A percentile compares a stretch with the other conserved stretches of the same genome.
Evolutionary conservation across 2,113 vertebrate genomes (phyloP).

Genomic region (Mesembrinibis cayennensis): DNA sequence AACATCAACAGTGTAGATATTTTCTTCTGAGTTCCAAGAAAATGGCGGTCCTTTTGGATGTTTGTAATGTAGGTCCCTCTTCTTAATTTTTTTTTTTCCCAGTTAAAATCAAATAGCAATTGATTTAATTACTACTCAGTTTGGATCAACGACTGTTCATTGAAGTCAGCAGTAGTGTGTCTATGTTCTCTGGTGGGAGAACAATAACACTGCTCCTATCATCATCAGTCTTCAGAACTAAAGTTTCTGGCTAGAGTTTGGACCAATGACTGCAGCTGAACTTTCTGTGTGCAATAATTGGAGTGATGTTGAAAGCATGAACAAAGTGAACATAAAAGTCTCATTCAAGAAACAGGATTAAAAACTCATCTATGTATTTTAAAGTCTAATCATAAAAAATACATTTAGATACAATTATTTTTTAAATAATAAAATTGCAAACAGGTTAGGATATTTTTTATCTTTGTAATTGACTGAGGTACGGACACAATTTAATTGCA

Average conservation of each 20-base stretch:
- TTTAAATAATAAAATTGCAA: not conserved
- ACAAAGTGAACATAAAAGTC: not conserved
- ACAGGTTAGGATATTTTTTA: not conserved
- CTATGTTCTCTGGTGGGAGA: not conserved
- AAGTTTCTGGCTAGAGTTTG: not conserved
- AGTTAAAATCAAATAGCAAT: not conserved
- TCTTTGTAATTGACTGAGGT: not conserved
- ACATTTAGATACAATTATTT: not conserved
- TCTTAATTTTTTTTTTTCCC: too few species aligned
- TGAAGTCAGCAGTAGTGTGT: not conserved
- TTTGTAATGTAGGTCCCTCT: accelerated
- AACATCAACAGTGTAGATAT: not conserved
- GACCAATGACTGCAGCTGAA: not conserved
- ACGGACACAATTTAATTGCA: not conserved
- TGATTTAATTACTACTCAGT: not conserved
- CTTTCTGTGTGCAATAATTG: not conserved
- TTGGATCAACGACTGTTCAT: not conserved
- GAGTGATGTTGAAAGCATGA: not conserved
- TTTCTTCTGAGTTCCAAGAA: not conserved
- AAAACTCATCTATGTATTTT: not conserved
- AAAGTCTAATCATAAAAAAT: not conserved
- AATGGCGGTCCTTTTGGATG: not conserved
- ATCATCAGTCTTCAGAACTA: not conserved
- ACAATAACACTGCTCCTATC: not conserved
- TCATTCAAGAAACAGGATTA: not conserved